phyloP scores from a whole-genome alignment of 2,888 invertebrate genomes.

The Sthenelais limicola region DNA sequence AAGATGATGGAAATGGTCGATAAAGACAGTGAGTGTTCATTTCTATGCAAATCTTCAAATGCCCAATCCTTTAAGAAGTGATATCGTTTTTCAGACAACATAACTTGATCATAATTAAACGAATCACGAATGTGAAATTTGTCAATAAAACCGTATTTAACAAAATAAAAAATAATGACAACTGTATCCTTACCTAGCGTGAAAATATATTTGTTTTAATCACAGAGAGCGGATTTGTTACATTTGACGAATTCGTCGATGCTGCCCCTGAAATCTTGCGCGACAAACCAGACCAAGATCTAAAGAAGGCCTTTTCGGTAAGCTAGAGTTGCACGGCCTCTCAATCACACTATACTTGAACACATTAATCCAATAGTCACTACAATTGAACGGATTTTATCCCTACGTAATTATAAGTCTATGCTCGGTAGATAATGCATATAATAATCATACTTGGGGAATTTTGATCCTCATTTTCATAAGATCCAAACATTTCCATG shows the following conservation, averaged over 20 bases:
- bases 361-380: background rate
- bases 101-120: too few species aligned
- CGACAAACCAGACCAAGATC: background rate
- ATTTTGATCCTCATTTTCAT: too few species aligned
- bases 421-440: too few species aligned
- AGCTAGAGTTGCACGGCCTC: background rate
- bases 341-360: background rate
- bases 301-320: background rate
- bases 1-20: conserved; percentile 36
- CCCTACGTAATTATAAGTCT: too few species aligned
- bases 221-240: background rate
- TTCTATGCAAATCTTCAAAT: too few species aligned
- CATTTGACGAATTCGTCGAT: conserved; percentile 16
- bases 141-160: too few species aligned
- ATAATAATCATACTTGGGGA: too few species aligned
- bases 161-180: too few species aligned
- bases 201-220: background rate
- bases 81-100: too few species aligned
- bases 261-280: background rate
- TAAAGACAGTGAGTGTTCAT: conserved; percentile 21
- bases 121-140: too few species aligned
- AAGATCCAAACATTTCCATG: too few species aligned
- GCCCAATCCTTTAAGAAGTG: too few species aligned
- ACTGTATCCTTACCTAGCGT: background rate
- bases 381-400: background rate